These are phyloP conservation scores for Heliangelus exortis DNA, from an alignment of 2,797 vertebrate species.

Conservation along the genomic window DNA sequence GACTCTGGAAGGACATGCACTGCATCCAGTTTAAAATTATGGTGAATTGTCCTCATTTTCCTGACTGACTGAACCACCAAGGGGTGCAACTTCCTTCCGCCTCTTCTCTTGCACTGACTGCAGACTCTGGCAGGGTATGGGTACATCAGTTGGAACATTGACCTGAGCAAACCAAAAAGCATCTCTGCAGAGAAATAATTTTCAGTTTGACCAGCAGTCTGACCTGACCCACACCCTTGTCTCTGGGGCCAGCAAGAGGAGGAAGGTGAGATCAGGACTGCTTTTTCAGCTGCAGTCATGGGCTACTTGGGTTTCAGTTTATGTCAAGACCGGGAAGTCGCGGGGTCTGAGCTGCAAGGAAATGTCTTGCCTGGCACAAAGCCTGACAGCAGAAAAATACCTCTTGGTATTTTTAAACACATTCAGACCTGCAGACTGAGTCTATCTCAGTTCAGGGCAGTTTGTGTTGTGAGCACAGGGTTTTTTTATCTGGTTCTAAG, in stretches of 20 bases:
- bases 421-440: neutral
- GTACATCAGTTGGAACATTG: neutral
- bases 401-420: neutral
- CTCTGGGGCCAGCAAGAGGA: neutral
- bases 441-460: neutral
- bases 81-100: neutral
- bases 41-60: neutral
- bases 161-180: neutral
- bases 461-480: neutral
- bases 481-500: neutral
- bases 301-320: neutral
- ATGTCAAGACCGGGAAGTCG: neutral
- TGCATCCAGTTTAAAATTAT: neutral
- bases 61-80: neutral
- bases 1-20: neutral
- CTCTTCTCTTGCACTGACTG: neutral
- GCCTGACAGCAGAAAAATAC: neutral
- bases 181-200: neutral
- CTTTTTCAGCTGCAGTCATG: neutral
- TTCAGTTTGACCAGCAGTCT: neutral
- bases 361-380: neutral
- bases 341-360: neutral
- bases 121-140: neutral
- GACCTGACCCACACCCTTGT: neutral
- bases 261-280: neutral